Evolutionary conservation across 2,888 invertebrate species (phyloP), one percentile per base, ranked within the genome.

Genomic region (Dugesia japonica): DNA sequence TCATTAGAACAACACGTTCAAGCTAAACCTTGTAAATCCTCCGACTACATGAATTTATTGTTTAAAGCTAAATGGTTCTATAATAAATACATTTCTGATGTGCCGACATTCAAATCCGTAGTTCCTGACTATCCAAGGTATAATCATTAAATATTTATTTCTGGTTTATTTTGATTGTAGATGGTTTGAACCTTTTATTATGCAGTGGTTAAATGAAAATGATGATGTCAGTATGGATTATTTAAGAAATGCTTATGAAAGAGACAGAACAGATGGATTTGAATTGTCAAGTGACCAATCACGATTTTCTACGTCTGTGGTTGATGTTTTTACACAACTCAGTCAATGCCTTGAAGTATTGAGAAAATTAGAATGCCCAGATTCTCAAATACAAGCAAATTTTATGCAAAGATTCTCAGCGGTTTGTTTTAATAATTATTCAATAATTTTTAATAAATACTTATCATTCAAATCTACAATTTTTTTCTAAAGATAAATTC

Each of bases 131-230:
- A 98, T 85, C 97, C 98, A 0, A 92, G 93, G 82, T 88, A 81
- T 86, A 87, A 56, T 20, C 31, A 7, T 56, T 20, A 9, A 56
- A 9, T 56, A n/a, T 56, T 23, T 20, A 56, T 56, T 4, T 7
- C 4, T 20, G n/a, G 1, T 56, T 56, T 56, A 73, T 56, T n/a
- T 26, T 74, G 9, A 23, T 23, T 74, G 4, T 33, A 88, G 88
- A 79, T 99, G 98, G 97, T 99, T 99, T 85, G 97, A 97, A 85
- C 95, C 97, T 20, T 99, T 98, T 86, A 98, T 99, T 71, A 98
- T 99, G 97, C 95, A 97, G 85, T 99, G 98, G 98, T 88, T 99
- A 71, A 98, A 97, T 83, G 98, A 98, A 85, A 99, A 99, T 84
- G 98, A 99, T 83, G 97, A 97, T 81, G 95, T 98, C 0, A 97